These are phyloP conservation scores for Pleuronectes platessa DNA, from an alignment of 2,113 vertebrate species.

Conservation along the genomic window DNA sequence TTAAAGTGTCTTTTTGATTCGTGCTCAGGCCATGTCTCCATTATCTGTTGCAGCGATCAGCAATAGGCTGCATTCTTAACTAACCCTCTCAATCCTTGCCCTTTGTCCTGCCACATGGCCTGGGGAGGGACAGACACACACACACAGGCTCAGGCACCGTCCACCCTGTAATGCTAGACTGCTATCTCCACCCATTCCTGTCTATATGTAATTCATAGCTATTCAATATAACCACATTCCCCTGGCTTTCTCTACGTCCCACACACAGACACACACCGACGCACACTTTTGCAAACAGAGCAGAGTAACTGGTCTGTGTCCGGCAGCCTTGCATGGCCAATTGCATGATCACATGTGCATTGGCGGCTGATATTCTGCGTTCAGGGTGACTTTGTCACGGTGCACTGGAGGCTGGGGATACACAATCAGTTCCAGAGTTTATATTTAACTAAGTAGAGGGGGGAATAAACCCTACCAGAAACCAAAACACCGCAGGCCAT, in stretches of 20 bases:
- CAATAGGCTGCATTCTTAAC: slow-evolving; percentile 65
- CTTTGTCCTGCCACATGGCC: slow-evolving; percentile 52
- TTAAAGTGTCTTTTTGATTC: too few relatives aligned
- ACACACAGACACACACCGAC: slow-evolving; percentile 11
- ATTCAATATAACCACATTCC: slow-evolving; percentile 32
- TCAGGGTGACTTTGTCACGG: slow-evolving; percentile 74
- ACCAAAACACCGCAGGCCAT: slow-evolving; percentile 11
- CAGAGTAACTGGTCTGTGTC: slow-evolving; percentile 67
- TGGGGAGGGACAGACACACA: neutral
- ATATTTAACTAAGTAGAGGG: slow-evolving; percentile 68
- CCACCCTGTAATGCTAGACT: slow-evolving; percentile 16
- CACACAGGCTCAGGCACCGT: neutral
- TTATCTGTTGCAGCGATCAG: slow-evolving; percentile 56
- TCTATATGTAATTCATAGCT: slow-evolving; percentile 34
- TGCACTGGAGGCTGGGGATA: slow-evolving; percentile 39
- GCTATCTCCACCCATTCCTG: slow-evolving; percentile 40
- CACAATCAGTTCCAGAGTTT: slow-evolving; percentile 64
- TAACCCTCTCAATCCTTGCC: slow-evolving; percentile 58
- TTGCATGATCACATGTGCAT: slow-evolving; percentile 66
- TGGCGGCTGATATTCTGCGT: slow-evolving; percentile 40
- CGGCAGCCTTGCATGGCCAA: slow-evolving; percentile 57
- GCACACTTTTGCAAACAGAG: slow-evolving; percentile 43
- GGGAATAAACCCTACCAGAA: neutral
- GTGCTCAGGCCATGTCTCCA: slow-evolving; percentile 1
- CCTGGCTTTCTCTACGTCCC: neutral